These are phyloP conservation scores for Xylota segnis DNA, from an alignment of 2,888 invertebrate genomes.

Conservation along the genomic window DNA sequence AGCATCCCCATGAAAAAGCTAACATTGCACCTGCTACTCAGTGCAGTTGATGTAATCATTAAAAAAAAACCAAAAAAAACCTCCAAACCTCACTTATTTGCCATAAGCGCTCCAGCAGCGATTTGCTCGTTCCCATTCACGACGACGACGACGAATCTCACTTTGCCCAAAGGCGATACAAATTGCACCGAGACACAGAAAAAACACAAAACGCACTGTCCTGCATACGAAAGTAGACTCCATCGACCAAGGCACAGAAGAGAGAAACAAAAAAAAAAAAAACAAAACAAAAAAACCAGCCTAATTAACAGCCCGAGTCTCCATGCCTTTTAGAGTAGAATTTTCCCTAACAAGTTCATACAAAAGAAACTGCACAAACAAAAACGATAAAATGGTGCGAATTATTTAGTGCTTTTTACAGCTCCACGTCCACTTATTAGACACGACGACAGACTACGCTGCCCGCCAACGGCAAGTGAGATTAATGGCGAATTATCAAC, in stretches of 20 bases:
- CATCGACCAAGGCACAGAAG: neutral
- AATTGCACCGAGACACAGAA: constrained; percentile 62
- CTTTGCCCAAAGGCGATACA: constrained; percentile 57
- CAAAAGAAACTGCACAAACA: constrained; percentile 29
- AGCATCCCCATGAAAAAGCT: neutral
- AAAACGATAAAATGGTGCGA: constrained; percentile 40
- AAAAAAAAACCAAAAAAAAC: neutral
- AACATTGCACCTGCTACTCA: constrained; percentile 6
- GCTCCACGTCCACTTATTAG: constrained; percentile 20
- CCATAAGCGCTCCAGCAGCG: constrained; percentile 28
- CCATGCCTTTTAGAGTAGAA: constrained; percentile 40
- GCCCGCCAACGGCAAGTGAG: constrained; percentile 30
- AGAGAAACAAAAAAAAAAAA: neutral
- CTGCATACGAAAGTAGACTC: constrained; percentile 40
- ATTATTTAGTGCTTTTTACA: constrained; percentile 52
- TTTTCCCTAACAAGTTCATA: constrained; percentile 34
- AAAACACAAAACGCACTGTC: constrained; percentile 42
- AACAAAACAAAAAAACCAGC: constrained; percentile 12
- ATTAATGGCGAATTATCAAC: constrained; percentile 58
- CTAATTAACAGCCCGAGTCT: constrained; percentile 69
- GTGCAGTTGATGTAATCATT: neutral
- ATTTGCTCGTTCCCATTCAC: constrained; percentile 55
- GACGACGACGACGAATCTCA: constrained; percentile 20
- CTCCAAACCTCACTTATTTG: constrained; percentile 31
- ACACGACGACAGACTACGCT: neutral